A percentile compares a stretch with the other conserved stretches of the same genome.
These are phyloP conservation scores for Linnaemya tessellans DNA, from an alignment of 2,888 invertebrate species.

Conservation along the genomic window DNA sequence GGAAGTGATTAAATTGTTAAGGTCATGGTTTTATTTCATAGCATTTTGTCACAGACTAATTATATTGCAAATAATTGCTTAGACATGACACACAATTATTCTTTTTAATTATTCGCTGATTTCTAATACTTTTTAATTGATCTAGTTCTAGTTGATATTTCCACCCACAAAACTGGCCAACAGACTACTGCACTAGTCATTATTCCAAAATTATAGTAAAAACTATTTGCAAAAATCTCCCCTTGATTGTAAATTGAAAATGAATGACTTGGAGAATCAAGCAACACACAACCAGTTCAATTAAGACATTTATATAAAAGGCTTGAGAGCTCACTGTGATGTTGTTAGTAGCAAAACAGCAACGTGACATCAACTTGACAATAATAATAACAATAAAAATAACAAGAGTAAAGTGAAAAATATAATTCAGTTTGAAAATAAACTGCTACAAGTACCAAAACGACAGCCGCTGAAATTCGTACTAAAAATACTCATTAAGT, in stretches of 20 bases:
- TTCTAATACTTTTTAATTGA: neutral
- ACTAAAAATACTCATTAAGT: slow-evolving; percentile 6
- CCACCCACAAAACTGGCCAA: neutral
- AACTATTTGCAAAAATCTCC: neutral
- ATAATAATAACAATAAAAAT: slow-evolving; percentile 13
- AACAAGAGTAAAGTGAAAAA: slow-evolving; percentile 13
- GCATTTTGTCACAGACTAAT: too few species aligned
- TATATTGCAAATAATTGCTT: too few species aligned
- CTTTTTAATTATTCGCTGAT: neutral
- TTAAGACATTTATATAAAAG: slow-evolving; percentile 45
- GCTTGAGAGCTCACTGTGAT: slow-evolving; percentile 15
- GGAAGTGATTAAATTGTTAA: too few species aligned
- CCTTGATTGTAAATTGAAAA: slow-evolving; percentile 5
- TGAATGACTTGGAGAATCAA: neutral
- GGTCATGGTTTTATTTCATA: too few species aligned
- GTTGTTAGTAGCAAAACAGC: slow-evolving; percentile 20
- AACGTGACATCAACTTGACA: too few species aligned
- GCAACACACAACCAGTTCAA: slow-evolving; percentile 32
- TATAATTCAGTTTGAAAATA: slow-evolving; percentile 45
- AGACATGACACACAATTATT: neutral
- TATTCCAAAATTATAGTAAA: neutral
- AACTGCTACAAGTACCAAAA: slow-evolving; percentile 13
- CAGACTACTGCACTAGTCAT: neutral
- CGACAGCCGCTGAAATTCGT: neutral
- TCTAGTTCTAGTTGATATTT: neutral